Evolutionary conservation across 2,113 vertebrate species (phyloP).

Genomic region (Dipodomys spectabilis): DNA sequence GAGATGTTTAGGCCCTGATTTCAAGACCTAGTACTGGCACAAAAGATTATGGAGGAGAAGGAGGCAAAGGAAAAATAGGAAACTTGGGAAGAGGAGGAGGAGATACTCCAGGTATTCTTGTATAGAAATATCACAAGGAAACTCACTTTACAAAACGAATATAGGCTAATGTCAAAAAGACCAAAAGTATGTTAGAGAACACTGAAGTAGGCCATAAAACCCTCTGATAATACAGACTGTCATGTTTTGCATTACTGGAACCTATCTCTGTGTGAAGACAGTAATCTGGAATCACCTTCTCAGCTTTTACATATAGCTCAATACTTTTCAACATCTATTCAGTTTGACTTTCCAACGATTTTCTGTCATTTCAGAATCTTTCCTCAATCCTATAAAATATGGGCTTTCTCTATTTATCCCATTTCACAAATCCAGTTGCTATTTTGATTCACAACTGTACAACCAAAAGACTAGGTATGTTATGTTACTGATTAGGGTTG

Average conservation of each 20-base stretch:
- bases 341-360: not conserved
- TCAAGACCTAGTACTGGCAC: no score
- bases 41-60: no score
- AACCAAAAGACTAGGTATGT: not conserved
- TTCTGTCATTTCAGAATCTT: not conserved
- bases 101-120: no score
- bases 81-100: no score
- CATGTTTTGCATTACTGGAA: not conserved
- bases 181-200: not conserved
- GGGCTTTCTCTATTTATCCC: not conserved
- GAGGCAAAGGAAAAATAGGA: no score
- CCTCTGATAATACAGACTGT: not conserved
- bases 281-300: not conserved
- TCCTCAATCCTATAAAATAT: not conserved
- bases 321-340: not conserved
- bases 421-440: not conserved
- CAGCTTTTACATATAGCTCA: not conserved
- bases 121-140: no score
- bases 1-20: no score
- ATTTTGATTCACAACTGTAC: not conserved
- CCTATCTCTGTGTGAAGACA: not conserved
- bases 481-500: not conserved
- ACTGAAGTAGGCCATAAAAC: not conserved
- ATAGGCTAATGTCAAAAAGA: no score
- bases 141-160: no score